Conservation (phyloP, 2,888 invertebrate genomes). For the Hypselothyrea guttata region DNA sequence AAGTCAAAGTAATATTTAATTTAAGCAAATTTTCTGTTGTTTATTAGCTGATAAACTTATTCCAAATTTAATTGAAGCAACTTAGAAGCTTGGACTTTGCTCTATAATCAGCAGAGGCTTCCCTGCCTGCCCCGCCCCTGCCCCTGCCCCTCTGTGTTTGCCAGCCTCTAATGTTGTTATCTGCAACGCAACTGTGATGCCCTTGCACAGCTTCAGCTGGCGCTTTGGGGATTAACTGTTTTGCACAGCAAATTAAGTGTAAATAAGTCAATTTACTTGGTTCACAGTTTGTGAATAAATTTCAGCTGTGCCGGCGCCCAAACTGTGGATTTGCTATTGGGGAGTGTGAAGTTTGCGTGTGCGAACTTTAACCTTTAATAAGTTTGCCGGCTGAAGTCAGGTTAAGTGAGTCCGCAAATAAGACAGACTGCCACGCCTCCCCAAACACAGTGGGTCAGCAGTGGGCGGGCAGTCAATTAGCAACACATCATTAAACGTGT, state of each 20-base stretch:
- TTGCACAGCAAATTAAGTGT: constrained; percentile 42
- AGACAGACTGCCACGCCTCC: constrained; percentile 22
- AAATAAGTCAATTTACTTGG: constrained; percentile 52
- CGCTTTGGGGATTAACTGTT: constrained; percentile 19
- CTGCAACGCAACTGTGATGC: neutral
- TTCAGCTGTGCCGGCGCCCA: constrained; percentile 21
- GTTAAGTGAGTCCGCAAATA: constrained; percentile 29
- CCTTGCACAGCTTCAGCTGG: neutral
- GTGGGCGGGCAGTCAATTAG: constrained; percentile 57
- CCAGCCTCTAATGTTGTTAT: constrained; percentile 15
- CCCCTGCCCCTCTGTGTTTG: too few relatives aligned
- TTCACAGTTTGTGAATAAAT: constrained; percentile 40
- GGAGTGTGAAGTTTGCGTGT: constrained; percentile 15
- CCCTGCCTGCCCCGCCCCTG: too few relatives aligned
- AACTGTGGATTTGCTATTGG: constrained; percentile 2
- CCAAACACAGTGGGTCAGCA: constrained; percentile 19
- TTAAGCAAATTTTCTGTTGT: too few relatives aligned
- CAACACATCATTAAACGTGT: constrained; percentile 73
- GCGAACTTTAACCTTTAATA: constrained; percentile 54
- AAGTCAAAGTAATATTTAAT: too few relatives aligned
- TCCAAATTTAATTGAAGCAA: too few relatives aligned
- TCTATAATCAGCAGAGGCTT: too few relatives aligned
- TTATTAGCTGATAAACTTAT: too few relatives aligned
- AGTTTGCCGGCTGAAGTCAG: constrained; percentile 13
- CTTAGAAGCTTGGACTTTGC: too few relatives aligned